These are phyloP conservation scores for Dione vanillae DNA, from an alignment of 2,888 invertebrate genomes.

Conservation along the genomic window DNA sequence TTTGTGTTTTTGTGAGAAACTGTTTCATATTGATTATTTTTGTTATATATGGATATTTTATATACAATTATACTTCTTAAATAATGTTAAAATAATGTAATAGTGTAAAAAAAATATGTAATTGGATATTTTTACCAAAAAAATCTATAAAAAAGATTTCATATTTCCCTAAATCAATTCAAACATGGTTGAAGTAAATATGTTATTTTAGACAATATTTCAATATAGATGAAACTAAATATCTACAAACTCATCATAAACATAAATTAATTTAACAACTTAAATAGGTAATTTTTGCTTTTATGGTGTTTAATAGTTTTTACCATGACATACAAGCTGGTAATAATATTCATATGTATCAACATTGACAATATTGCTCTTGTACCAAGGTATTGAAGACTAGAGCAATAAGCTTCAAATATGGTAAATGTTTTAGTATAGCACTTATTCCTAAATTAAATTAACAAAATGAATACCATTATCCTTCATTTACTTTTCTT, in stretches of 20 bases:
- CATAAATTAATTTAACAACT: neutral
- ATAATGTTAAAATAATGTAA: neutral
- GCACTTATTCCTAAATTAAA: neutral
- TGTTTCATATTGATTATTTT: neutral
- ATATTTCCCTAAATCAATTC: too few relatives aligned
- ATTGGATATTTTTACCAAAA: too few relatives aligned
- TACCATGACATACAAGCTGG: neutral
- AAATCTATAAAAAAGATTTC: too few relatives aligned
- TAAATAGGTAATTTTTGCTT: neutral
- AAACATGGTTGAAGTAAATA: too few relatives aligned
- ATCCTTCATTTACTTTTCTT: neutral
- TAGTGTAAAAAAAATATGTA: too few relatives aligned
- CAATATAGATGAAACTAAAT: too few relatives aligned
- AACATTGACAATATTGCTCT: slow-evolving; percentile 23
- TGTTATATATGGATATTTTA: neutral
- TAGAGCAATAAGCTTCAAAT: too few relatives aligned
- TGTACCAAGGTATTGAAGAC: slow-evolving; percentile 8
- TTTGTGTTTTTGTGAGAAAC: neutral
- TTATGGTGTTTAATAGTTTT: neutral
- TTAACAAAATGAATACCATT: neutral
- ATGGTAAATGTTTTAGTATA: neutral
- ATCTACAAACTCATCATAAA: too few relatives aligned
- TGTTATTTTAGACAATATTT: too few relatives aligned
- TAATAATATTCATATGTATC: neutral
- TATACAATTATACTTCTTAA: neutral